Evolutionary conservation across 1,140 invertebrate species (phyloP).

Genomic region (Phocides pigmalion): DNA sequence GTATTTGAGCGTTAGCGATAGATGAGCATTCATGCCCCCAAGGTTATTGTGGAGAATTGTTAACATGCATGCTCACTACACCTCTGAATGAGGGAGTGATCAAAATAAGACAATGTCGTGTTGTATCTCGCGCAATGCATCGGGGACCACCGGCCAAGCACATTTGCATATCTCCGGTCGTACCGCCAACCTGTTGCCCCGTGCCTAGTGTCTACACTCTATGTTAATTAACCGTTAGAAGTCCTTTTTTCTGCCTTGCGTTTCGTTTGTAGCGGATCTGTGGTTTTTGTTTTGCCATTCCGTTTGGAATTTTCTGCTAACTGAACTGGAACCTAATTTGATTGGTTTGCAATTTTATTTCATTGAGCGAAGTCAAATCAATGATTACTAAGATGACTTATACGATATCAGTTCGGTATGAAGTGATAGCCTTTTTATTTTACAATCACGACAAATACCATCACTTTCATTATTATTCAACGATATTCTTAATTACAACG

Average conservation of each 20-base stretch:
- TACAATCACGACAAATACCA: background rate
- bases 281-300: conserved; percentile 7
- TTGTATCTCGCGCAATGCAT: conserved; percentile 35
- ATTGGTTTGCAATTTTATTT: conserved; percentile 17
- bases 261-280: background rate
- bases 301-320: background rate
- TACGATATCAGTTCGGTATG: background rate
- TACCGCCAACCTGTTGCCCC: conserved; percentile 27
- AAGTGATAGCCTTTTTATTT: background rate
- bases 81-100: conserved; percentile 42
- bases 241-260: conserved; percentile 15
- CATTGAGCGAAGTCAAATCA: background rate
- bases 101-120: conserved; percentile 48
- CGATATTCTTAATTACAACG: background rate
- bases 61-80: conserved; percentile 41
- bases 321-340: conserved; percentile 8
- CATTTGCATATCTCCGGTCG: conserved; percentile 47
- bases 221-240: conserved; percentile 51
- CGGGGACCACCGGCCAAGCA: conserved; percentile 53
- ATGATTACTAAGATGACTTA: background rate
- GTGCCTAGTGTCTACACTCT: conserved; percentile 34
- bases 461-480: background rate
- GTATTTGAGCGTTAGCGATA: conserved; percentile 16
- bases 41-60: conserved; percentile 37
- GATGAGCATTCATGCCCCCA: conserved; percentile 13